A percentile compares a stretch with the other conserved stretches of the same genome.
Conservation (phyloP, 2,113 vertebrate species). For the Nothobranchius kuhntae region DNA sequence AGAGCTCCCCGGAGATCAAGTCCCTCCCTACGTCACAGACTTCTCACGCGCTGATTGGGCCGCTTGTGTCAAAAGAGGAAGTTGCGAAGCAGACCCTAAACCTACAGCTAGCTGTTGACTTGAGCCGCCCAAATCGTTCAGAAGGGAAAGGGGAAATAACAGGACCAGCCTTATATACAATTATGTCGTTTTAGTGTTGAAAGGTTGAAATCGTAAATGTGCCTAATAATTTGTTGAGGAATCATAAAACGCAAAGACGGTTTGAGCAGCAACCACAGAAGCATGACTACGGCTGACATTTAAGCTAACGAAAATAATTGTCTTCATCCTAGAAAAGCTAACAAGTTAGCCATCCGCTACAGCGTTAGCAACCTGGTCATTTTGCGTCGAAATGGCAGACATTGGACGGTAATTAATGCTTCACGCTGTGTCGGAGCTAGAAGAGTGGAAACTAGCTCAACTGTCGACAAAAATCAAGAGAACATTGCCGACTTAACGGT, state of each 20-base stretch:
- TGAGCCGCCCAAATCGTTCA: constrained; percentile 48
- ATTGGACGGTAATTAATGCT: constrained; percentile 9
- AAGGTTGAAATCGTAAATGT: background rate
- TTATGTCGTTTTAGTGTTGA: background rate
- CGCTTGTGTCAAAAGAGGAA: constrained; percentile 62
- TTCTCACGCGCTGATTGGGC: constrained; percentile 8
- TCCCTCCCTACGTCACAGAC: constrained; percentile 32
- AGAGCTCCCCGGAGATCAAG: background rate
- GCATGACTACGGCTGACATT: constrained; percentile 58
- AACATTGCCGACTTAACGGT: constrained; percentile 1
- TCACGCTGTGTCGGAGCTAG: constrained; percentile 3
- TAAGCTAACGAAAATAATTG: constrained; percentile 42
- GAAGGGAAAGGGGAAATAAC: constrained; percentile 41
- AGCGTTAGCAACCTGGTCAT: constrained; percentile 35
- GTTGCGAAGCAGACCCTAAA: constrained; percentile 49
- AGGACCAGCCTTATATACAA: constrained; percentile 31
- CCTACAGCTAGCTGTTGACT: constrained; percentile 34
- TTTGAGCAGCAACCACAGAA: constrained; percentile 28
- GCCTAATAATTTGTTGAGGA: constrained; percentile 12
- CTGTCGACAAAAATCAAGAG: background rate
- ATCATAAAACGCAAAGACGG: constrained; percentile 2
- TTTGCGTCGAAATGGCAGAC: constrained; percentile 21
- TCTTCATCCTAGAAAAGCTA: constrained; percentile 58
- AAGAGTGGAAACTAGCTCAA: background rate
- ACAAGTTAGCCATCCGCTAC: constrained; percentile 56